Evolutionary conservation across 2,888 invertebrate genomes (phyloP).

Genomic region (Bombylius discolor): DNA sequence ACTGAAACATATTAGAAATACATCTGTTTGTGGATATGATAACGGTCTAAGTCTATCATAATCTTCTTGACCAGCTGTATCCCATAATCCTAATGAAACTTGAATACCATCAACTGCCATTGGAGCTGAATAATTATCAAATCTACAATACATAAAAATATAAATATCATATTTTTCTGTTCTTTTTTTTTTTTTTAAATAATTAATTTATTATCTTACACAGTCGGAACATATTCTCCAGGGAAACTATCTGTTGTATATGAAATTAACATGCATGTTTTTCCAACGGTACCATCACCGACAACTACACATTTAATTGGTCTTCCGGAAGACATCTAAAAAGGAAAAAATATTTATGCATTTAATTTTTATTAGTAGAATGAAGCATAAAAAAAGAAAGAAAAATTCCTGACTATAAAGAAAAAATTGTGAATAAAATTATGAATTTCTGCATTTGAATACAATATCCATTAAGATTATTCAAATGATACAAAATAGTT

Average conservation of each 20-base stretch:
- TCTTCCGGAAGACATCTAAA: conserved; percentile 74
- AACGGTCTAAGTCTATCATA: conserved; percentile 92
- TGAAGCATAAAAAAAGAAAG: too few relatives aligned
- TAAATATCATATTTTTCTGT: not conserved
- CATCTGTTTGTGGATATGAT: conserved; percentile 98
- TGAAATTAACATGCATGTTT: conserved; percentile 87
- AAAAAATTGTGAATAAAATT: too few relatives aligned
- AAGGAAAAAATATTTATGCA: not conserved
- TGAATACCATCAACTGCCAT: conserved; percentile 98
- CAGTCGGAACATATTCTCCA: conserved; percentile 88
- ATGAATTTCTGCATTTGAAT: too few relatives aligned
- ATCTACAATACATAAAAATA: conserved; percentile 38
- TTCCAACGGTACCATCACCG: conserved; percentile 86
- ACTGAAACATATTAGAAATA: conserved; percentile 98
- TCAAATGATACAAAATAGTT: too few relatives aligned
- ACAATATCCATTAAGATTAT: too few relatives aligned
- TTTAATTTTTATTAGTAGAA: too few relatives aligned
- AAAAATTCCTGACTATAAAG: too few relatives aligned
- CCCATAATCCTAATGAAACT: conserved; percentile 94
- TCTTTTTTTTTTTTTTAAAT: not conserved
- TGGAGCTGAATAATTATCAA: conserved; percentile 97
- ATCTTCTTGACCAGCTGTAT: conserved; percentile 96
- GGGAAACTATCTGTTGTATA: conserved; percentile 90
- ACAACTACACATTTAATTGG: conserved; percentile 88
- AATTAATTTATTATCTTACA: conserved; percentile 49